Evolutionary conservation across 1,140 invertebrate species (phyloP).

Genomic region (Chrysomallon squamiferum): DNA sequence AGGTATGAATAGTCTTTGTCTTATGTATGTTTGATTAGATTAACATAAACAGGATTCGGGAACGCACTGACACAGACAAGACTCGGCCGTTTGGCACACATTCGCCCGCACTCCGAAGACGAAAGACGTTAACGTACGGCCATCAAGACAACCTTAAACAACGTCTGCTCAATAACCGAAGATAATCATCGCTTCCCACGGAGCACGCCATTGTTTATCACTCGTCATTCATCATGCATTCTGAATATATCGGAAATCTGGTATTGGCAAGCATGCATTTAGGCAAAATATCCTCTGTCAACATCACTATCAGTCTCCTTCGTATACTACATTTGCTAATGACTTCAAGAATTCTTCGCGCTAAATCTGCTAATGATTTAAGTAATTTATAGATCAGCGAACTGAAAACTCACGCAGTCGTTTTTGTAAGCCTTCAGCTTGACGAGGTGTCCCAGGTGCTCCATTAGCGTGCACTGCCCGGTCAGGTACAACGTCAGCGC

Average conservation of each 20-base stretch:
- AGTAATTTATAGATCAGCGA: not conserved
- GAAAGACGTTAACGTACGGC: too few relatives aligned
- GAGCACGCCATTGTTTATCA: not conserved
- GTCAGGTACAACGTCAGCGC: slow-evolving; percentile 30
- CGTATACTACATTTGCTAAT: too few relatives aligned
- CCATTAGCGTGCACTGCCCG: slow-evolving; percentile 27
- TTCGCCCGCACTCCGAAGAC: too few relatives aligned
- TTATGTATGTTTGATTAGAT: too few relatives aligned
- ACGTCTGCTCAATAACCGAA: too few relatives aligned
- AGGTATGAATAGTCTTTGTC: too few relatives aligned
- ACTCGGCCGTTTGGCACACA: too few relatives aligned
- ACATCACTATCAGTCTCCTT: too few relatives aligned
- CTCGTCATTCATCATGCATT: not conserved
- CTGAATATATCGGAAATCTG: not conserved
- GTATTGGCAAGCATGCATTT: not conserved
- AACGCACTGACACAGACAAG: too few relatives aligned
- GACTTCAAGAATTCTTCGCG: not conserved
- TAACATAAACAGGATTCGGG: too few relatives aligned
- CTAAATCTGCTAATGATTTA: not conserved
- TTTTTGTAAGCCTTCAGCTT: slow-evolving; percentile 23
- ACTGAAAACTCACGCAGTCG: slow-evolving; percentile 30
- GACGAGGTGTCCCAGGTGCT: slow-evolving; percentile 36
- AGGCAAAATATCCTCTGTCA: not conserved
- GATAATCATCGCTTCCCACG: too few relatives aligned
- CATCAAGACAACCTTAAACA: too few relatives aligned